phyloP scores from a whole-genome alignment of 2,797 vertebrate species.

The Pseudopleuronectes americanus region DNA sequence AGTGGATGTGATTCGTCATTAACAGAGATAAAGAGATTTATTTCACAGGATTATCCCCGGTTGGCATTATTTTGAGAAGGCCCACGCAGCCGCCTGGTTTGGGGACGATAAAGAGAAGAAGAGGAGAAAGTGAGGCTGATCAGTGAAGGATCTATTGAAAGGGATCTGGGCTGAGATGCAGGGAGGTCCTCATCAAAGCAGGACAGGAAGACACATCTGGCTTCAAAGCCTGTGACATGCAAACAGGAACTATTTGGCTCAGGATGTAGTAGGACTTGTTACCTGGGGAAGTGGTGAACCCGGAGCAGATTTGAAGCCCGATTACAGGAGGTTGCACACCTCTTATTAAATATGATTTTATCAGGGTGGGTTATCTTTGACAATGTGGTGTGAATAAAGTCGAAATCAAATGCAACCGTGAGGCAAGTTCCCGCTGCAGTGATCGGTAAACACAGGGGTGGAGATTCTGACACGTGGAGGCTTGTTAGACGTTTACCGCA shows the following conservation, averaged over 20 bases:
- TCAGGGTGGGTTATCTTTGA: constrained; percentile 2
- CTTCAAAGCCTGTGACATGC: constrained; percentile 41
- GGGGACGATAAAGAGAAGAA: constrained; percentile 71
- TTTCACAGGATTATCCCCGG: constrained; percentile 73
- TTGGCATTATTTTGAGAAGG: constrained; percentile 85
- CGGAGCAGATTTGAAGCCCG: constrained; percentile 15
- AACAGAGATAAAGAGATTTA: constrained; percentile 67
- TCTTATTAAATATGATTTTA: constrained; percentile 7
- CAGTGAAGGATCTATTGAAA: constrained; percentile 55
- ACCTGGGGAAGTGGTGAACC: constrained; percentile 25
- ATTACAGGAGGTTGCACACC: constrained; percentile 9
- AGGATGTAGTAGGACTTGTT: constrained; percentile 26
- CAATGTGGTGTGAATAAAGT: constrained; percentile 40
- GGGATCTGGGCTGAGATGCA: constrained; percentile 50
- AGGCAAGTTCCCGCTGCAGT: constrained; percentile 26
- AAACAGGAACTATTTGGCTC: constrained; percentile 21
- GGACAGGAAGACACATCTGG: constrained; percentile 47
- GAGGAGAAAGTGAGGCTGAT: constrained; percentile 51
- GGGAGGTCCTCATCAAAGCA: constrained; percentile 45
- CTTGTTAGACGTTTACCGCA: constrained; percentile 35
- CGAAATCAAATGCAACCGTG: constrained; percentile 23
- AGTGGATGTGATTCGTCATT: constrained; percentile 60
- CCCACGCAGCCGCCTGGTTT: constrained; percentile 78
- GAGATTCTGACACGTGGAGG: constrained; percentile 37
- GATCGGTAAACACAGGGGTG: constrained; percentile 40